Conservation (phyloP, 2,113 vertebrate species). For the Plectropomus leopardus region DNA sequence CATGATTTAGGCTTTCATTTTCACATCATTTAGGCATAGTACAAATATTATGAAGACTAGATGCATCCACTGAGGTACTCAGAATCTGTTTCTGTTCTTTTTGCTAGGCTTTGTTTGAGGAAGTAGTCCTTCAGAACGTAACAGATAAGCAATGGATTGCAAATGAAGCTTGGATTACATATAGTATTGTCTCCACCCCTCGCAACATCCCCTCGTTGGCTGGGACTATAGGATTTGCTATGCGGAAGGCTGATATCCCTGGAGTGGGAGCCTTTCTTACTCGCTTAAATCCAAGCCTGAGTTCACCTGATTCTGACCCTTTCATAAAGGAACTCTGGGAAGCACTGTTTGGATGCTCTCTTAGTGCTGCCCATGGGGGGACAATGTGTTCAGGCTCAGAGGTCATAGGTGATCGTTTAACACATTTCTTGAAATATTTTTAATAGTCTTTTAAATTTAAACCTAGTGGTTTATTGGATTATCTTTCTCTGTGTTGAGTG, state of each 20-base stretch:
- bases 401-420: slow-evolving; percentile 63
- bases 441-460: too few species aligned
- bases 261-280: slow-evolving; percentile 69
- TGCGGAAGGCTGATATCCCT: slow-evolving; percentile 63
- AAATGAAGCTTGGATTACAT: slow-evolving; percentile 62
- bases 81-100: too few species aligned
- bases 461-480: too few species aligned
- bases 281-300: slow-evolving; percentile 46
- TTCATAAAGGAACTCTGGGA: slow-evolving; percentile 68
- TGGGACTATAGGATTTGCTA: slow-evolving; percentile 77
- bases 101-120: too few species aligned
- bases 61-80: too few species aligned
- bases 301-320: slow-evolving; percentile 57
- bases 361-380: slow-evolving; percentile 1
- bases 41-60: too few species aligned
- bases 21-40: too few species aligned
- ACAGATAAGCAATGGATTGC: slow-evolving; percentile 77
- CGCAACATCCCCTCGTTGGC: slow-evolving; percentile 51
- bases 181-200: slow-evolving; percentile 38
- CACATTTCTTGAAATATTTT: too few species aligned
- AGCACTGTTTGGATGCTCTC: slow-evolving; percentile 65
- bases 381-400: slow-evolving; percentile 65
- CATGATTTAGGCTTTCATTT: too few species aligned
- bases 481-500: neutral
- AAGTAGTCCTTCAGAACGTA: slow-evolving; percentile 42